Percentiles rank a stretch among this genome's conserved stretches.
Evolutionary conservation across 92 coral and sea anemone species (phyloP).

Genomic region (Actinernus sp.): DNA sequence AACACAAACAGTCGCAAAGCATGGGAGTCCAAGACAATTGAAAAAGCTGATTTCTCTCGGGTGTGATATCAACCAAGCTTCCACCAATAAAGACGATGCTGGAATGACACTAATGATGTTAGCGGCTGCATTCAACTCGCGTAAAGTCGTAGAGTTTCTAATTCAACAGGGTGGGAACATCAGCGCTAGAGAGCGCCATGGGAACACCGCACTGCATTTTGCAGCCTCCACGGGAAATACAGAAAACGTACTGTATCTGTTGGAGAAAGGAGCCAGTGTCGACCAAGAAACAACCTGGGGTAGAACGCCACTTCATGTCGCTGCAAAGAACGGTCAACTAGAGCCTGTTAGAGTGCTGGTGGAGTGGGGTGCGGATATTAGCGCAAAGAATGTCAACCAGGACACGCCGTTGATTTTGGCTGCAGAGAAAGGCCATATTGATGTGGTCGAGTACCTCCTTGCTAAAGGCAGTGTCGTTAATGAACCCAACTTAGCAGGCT

Average conservation of each 20-base stretch:
- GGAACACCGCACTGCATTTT: constrained; percentile 60
- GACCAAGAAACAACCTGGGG: constrained; percentile 73
- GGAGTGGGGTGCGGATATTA: constrained; percentile 58
- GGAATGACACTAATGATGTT: constrained; percentile 54
- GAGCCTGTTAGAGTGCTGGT: constrained; percentile 27
- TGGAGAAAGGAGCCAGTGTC: constrained; percentile 51
- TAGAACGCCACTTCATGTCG: constrained; percentile 67
- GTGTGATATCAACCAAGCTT: constrained; percentile 50
- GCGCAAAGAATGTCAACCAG: constrained; percentile 51
- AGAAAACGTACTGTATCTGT: constrained; percentile 32
- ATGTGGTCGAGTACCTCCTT: constrained; percentile 47
- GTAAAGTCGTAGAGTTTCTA: constrained; percentile 47
- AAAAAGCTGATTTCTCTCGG: constrained; percentile 54
- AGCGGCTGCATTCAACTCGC: constrained; percentile 61
- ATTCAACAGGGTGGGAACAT: constrained; percentile 47
- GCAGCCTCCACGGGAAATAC: constrained; percentile 68
- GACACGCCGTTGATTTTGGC: constrained; percentile 73
- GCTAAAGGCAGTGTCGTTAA: constrained; percentile 44
- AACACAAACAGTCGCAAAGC: constrained; percentile 35
- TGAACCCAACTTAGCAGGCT: constrained; percentile 51
- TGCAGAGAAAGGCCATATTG: constrained; percentile 64
- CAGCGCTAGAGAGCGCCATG: constrained; percentile 46
- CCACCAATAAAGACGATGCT: constrained; percentile 55
- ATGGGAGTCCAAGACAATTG: constrained; percentile 49
- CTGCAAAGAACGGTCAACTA: constrained; percentile 53